Conservation (phyloP, 2,888 invertebrate species). For the Ecliptopera silaceata region DNA sequence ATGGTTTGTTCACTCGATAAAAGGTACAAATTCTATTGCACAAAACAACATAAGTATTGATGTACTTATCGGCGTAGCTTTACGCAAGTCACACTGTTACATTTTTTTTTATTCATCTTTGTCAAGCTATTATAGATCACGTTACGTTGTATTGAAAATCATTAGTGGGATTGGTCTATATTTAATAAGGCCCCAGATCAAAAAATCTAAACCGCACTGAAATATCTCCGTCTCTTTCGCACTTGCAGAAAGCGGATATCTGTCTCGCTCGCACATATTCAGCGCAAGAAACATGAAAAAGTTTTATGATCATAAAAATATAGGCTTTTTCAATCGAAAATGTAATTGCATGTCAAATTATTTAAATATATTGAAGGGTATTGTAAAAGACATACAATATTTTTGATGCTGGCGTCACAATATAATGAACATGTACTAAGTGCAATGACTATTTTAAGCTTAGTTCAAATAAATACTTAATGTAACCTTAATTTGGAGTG, state of each 20-base stretch:
- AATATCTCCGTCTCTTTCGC: not conserved
- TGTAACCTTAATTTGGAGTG: constrained; percentile 29
- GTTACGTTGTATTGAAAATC: no score
- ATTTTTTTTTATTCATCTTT: no score
- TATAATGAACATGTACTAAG: constrained; percentile 55
- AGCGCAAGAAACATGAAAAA: no score
- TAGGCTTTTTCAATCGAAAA: no score
- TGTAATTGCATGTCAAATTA: constrained; percentile 35
- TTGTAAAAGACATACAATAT: constrained; percentile 37
- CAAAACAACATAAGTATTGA: no score
- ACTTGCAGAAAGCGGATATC: not conserved
- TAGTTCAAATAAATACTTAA: constrained; percentile 51
- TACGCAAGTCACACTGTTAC: no score
- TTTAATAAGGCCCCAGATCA: no score
- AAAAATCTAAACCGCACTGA: no score
- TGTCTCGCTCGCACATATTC: not conserved
- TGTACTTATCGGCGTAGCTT: no score
- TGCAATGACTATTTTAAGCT: constrained; percentile 54
- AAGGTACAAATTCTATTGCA: not conserved
- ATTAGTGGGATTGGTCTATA: no score
- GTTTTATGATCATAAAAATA: no score
- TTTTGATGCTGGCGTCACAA: constrained; percentile 56
- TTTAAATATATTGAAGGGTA: constrained; percentile 30
- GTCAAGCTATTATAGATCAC: no score
- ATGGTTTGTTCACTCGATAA: not conserved